Evolutionary conservation across 2,888 invertebrate genomes (phyloP), one percentile per base, ranked within the genome.

Genomic region (Drosophila dives): DNA sequence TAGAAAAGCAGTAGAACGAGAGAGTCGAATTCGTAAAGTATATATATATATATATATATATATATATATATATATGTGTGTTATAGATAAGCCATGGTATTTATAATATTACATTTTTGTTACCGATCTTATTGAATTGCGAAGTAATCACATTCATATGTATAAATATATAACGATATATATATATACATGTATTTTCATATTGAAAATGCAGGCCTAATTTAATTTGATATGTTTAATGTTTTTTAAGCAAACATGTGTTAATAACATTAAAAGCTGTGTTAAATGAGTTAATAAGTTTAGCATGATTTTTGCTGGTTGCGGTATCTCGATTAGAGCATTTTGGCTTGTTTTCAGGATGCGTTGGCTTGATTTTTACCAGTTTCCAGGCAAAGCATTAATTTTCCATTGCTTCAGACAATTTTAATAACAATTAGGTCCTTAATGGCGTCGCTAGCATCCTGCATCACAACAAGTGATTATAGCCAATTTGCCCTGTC

Each of bases 361-460:
- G 61, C 60, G 50, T 72, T 65, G 64, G 50, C 49, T 48, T 64
- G 48, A 59, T 72, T 17, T 53, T 32, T 23, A 29, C 10, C 26
- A 49, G 38, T 45, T 50, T 38, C 5, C 45, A 12, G 23, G 40
- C 36, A 62, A 49, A 51, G 42, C 50, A 40, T 51, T 70, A 62
- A 63, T 75, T 65, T 48, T 42, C 36, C 50, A 51, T 38, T 51
- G 54, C 45, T 48, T 34, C 42, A 64, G 61, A 54, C 50, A 50
- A 60, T 73, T 63, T 73, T 77, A 79, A 77, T 79, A 38, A 73
- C 33, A 33, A 62, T 73, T 64, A 79, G 78, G 70, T 67, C 64
- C 74, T 63, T 26, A 7, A 23, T 23, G 51, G 68, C 50, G 56
- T 49, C 36, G 50, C 55, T 69, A 64, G 69, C 50, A 64, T 73